A percentile compares a stretch with the other conserved stretches of the same genome.
phyloP scores from a whole-genome alignment of 2,888 invertebrate species.

The Lordiphosa andalusiaca region DNA sequence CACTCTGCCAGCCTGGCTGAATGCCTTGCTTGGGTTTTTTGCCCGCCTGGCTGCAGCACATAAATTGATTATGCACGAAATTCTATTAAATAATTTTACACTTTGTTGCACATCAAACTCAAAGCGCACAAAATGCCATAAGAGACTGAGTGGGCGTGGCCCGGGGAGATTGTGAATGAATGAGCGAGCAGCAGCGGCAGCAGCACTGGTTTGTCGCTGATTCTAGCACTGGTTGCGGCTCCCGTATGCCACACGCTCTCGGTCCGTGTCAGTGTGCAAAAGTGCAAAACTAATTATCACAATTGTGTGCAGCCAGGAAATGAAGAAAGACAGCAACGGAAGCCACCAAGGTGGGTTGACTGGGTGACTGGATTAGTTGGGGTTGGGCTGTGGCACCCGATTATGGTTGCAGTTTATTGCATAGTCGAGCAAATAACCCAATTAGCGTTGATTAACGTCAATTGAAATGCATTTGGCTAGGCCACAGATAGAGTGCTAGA shows the following conservation, averaged over 20 bases:
- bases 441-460: constrained; percentile 70
- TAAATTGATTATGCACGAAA: constrained; percentile 76
- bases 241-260: constrained; percentile 19
- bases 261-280: constrained; percentile 42
- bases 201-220: constrained; percentile 40
- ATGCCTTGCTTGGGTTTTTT: no score
- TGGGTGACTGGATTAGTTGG: constrained; percentile 28
- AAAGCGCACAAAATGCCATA: constrained; percentile 68
- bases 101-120: constrained; percentile 75
- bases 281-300: constrained; percentile 75
- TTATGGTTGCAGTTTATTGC: constrained; percentile 70
- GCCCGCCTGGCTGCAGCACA: constrained; percentile 60
- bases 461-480: constrained; percentile 67
- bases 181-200: constrained; percentile 26
- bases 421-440: constrained; percentile 73
- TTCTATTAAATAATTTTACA: constrained; percentile 76
- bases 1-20: no score
- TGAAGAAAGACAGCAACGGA: constrained; percentile 74
- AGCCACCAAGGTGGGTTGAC: constrained; percentile 64
- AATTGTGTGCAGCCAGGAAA: constrained; percentile 73
- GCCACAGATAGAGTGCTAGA: constrained; percentile 15
- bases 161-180: constrained; percentile 49
- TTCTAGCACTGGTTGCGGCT: constrained; percentile 11
- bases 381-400: constrained; percentile 30
- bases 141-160: constrained; percentile 42